phyloP scores from a whole-genome alignment of 1,140 invertebrate species.

The Achatina immaculata region DNA sequence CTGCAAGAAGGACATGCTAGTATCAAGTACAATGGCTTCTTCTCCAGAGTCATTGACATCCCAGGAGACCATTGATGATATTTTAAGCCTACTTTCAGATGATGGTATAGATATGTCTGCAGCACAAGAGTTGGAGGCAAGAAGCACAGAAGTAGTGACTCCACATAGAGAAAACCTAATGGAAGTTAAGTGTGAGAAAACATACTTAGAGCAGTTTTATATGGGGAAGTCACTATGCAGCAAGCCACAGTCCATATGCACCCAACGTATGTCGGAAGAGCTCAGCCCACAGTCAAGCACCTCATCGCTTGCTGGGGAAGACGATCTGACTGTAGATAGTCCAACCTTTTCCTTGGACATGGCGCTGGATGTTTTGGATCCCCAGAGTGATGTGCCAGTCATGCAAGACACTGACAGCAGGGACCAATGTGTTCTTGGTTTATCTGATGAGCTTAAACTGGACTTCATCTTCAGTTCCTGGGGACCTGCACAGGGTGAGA shows the following conservation, averaged over 20 bases:
- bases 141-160: constrained; percentile 40
- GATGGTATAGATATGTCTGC: constrained; percentile 35
- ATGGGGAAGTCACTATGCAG: constrained; percentile 11
- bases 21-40: background rate
- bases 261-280: constrained; percentile 31
- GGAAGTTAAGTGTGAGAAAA: constrained; percentile 37
- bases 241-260: background rate
- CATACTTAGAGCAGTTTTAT: background rate
- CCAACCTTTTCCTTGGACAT: constrained; percentile 10
- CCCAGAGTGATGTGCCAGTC: constrained; percentile 45
- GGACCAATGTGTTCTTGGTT: constrained; percentile 21
- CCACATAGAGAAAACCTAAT: constrained; percentile 35
- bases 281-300: constrained; percentile 45
- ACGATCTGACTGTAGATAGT: constrained; percentile 38
- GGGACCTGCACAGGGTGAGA: background rate
- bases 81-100: constrained; percentile 50
- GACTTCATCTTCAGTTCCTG: background rate
- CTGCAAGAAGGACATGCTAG: constrained; percentile 2
- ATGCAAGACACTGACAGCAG: constrained; percentile 9
- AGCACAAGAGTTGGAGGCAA: constrained; percentile 34
- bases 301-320: constrained; percentile 43
- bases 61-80: constrained; percentile 55
- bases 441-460: constrained; percentile 19
- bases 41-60: background rate
- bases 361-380: constrained; percentile 24